phyloP scores from a whole-genome alignment of 2,888 invertebrate genomes.

The Quadroppia sp. region DNA sequence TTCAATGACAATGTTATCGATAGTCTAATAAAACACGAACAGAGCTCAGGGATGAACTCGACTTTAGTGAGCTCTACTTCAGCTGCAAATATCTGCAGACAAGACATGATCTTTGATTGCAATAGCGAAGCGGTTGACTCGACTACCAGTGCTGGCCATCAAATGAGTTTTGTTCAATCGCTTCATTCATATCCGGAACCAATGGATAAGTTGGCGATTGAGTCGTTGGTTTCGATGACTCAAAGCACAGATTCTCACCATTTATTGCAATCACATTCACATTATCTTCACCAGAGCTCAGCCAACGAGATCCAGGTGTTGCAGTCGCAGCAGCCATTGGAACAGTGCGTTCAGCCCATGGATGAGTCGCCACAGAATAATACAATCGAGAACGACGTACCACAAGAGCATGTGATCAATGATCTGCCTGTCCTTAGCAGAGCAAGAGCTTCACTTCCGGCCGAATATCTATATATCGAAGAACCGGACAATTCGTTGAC shows the following conservation, averaged over 20 bases:
- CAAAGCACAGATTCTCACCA: conserved; percentile 16
- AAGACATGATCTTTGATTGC: conserved; percentile 23
- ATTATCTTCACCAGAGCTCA: conserved; percentile 18
- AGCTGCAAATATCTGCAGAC: conserved; percentile 18
- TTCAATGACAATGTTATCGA: conserved; percentile 25
- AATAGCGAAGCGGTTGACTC: conserved; percentile 29
- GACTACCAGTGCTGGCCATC: conserved; percentile 21
- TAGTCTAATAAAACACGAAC: conserved; percentile 25
- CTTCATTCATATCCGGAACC: conserved; percentile 26
- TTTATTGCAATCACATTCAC: conserved; percentile 31
- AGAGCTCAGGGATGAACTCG: conserved; percentile 22
- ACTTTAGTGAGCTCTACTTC: conserved; percentile 21
- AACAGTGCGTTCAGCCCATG: conserved; percentile 11
- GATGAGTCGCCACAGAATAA: neutral
- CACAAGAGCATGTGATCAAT: conserved; percentile 43
- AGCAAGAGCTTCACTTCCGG: conserved; percentile 72
- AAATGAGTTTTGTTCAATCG: neutral
- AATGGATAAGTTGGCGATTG: conserved; percentile 8
- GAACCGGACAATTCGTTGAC: conserved; percentile 11
- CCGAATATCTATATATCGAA: conserved; percentile 59
- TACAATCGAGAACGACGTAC: neutral
- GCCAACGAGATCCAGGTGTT: neutral
- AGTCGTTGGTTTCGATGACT: conserved; percentile 26
- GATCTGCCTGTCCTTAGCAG: conserved; percentile 65
- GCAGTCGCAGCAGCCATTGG: neutral